These are phyloP conservation scores for Polydesmus complanatus DNA, from an alignment of 2,888 invertebrate genomes.

Conservation along the genomic window DNA sequence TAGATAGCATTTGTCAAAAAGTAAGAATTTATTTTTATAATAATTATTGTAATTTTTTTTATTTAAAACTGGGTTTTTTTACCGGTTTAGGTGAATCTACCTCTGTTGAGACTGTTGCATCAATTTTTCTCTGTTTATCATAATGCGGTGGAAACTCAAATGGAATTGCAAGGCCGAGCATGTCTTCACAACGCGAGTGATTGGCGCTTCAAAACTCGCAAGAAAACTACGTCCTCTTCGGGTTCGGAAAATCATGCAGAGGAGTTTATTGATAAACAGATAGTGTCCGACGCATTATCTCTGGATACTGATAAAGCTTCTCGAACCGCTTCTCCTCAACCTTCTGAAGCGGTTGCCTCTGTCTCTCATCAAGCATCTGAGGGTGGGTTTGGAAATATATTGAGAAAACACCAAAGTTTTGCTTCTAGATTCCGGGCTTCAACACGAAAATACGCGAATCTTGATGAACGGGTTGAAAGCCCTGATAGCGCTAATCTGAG, in stretches of 20 bases:
- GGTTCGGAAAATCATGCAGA: constrained; percentile 17
- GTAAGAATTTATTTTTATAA: constrained; percentile 32
- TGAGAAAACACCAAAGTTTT: constrained; percentile 61
- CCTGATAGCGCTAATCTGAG: constrained; percentile 28
- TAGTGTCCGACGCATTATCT: neutral
- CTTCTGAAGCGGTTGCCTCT: neutral
- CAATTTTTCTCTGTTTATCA: constrained; percentile 97
- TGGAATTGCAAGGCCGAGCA: constrained; percentile 55
- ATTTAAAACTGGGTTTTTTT: neutral
- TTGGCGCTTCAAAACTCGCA: constrained; percentile 22
- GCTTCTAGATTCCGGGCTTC: constrained; percentile 60
- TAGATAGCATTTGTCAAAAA: constrained; percentile 82
- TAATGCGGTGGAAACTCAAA: constrained; percentile 87
- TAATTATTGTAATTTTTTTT: neutral
- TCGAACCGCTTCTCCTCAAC: neutral
- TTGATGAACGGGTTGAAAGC: constrained; percentile 34
- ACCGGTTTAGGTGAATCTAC: constrained; percentile 67
- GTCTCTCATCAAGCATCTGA: neutral
- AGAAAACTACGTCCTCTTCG: constrained; percentile 18
- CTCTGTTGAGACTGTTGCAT: constrained; percentile 73
- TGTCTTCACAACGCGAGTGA: constrained; percentile 4
- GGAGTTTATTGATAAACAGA: neutral
- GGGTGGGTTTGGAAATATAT: neutral
- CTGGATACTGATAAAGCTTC: neutral
- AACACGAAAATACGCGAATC: constrained; percentile 55